A percentile compares a stretch with the other conserved stretches of the same genome.
Conservation (phyloP, 2,113 vertebrate species). For the Salvelinus sp. region DNA sequence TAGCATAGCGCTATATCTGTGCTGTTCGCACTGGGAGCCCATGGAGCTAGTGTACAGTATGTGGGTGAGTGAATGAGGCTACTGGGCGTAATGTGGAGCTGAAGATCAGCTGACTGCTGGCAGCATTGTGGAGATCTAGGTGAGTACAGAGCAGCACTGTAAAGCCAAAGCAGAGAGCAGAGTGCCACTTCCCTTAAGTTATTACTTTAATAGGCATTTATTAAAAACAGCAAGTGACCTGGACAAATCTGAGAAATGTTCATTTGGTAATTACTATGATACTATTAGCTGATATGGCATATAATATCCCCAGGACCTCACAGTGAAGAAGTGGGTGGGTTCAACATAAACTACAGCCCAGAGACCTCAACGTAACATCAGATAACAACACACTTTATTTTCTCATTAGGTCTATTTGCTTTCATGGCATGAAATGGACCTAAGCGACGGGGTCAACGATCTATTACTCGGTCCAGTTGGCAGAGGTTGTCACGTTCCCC, state of each 20-base stretch:
- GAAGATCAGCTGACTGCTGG: not conserved
- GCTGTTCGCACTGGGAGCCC: constrained; percentile 5
- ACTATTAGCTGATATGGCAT: constrained; percentile 23
- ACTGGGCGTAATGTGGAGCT: not conserved
- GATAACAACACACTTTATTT: not conserved
- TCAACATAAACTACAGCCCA: not conserved
- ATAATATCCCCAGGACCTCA: not conserved
- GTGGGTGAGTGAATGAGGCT: constrained; percentile 5
- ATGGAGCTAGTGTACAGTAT: not conserved
- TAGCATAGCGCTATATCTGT: constrained; percentile 3
- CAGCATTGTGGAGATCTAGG: not conserved
- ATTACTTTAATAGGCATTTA: not conserved
- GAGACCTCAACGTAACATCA: not conserved
- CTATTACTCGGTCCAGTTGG: constrained; percentile 42
- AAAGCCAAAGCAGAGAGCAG: not conserved
- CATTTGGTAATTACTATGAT: constrained; percentile 20
- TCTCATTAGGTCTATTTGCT: constrained; percentile 44
- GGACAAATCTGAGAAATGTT: not conserved
- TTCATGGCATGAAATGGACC: constrained; percentile 31
- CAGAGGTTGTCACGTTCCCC: constrained; percentile 27
- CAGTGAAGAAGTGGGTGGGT: not conserved
- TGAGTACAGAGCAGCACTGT: not conserved
- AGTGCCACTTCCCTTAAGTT: not conserved
- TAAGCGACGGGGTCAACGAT: constrained; percentile 47
- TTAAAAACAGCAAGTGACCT: constrained; percentile 16